phyloP scores from a whole-genome alignment of 2,113 vertebrate species.

The Sinocyclocheilus anophthalmus region DNA sequence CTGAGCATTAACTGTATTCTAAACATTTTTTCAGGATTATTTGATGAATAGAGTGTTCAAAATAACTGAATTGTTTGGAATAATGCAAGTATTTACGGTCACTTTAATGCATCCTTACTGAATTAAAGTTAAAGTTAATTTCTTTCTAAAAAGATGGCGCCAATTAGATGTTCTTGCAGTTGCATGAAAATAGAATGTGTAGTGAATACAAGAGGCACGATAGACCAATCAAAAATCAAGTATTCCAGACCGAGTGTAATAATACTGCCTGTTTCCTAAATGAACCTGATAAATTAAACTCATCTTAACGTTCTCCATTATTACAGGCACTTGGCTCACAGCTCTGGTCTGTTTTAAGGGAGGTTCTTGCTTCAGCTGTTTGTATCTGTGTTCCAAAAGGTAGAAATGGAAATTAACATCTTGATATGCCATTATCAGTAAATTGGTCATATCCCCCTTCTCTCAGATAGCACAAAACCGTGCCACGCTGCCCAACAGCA shows the following conservation, averaged over 20 bases:
- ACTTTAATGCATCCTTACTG: not conserved
- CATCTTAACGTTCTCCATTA: not conserved
- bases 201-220: not conserved
- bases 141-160: not conserved
- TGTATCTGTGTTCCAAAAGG: slow-evolving; percentile 25
- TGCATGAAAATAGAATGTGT: not conserved
- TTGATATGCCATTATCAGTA: slow-evolving; percentile 38
- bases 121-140: not conserved
- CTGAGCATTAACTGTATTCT: not conserved
- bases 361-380: slow-evolving; percentile 7
- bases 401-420: slow-evolving; percentile 58
- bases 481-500: not conserved
- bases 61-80: not conserved
- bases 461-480: not conserved
- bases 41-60: not conserved
- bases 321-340: not conserved
- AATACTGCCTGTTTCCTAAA: slow-evolving; percentile 8
- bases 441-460: slow-evolving; percentile 18
- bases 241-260: not conserved
- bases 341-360: slow-evolving; percentile 10
- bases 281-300: slow-evolving; percentile 3
- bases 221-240: slow-evolving; percentile 11
- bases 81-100: not conserved
- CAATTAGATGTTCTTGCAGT: not conserved
- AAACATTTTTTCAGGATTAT: not conserved